phyloP scores from a whole-genome alignment of 2,113 vertebrate species.

The Macrotus californicus region DNA sequence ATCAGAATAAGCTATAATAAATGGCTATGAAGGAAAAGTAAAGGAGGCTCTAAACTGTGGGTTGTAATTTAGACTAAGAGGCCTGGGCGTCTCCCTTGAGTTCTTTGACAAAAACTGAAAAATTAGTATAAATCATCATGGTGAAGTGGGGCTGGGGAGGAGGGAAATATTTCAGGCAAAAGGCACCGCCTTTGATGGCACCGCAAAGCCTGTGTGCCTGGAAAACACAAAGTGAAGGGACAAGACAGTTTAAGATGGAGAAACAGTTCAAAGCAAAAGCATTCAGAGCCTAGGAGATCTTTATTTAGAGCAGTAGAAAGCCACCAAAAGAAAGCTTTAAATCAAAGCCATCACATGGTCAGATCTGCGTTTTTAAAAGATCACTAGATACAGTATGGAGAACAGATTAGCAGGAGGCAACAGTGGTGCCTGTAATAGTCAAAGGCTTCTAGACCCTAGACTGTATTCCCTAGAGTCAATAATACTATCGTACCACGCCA shows the following conservation, averaged over 20 bases:
- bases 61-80: not conserved
- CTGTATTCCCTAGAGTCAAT: not conserved
- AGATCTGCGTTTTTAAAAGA: slow-evolving; percentile 16
- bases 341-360: not conserved
- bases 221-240: not conserved
- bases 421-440: too few species aligned
- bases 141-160: not conserved
- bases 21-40: not conserved
- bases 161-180: not conserved
- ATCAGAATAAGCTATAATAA: not conserved
- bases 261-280: not conserved
- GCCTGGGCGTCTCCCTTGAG: not conserved
- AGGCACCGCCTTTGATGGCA: not conserved
- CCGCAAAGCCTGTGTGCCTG: not conserved
- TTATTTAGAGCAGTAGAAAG: not conserved
- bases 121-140: not conserved
- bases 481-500: not conserved
- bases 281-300: not conserved
- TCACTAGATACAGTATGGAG: not conserved
- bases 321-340: not conserved
- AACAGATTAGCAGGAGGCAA: not conserved
- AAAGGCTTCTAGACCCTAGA: not conserved
- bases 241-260: not conserved
- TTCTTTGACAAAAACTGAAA: not conserved
- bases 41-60: not conserved